phyloP scores from a whole-genome alignment of 2,113 vertebrate genomes.

The Sceloporus tristichus region DNA sequence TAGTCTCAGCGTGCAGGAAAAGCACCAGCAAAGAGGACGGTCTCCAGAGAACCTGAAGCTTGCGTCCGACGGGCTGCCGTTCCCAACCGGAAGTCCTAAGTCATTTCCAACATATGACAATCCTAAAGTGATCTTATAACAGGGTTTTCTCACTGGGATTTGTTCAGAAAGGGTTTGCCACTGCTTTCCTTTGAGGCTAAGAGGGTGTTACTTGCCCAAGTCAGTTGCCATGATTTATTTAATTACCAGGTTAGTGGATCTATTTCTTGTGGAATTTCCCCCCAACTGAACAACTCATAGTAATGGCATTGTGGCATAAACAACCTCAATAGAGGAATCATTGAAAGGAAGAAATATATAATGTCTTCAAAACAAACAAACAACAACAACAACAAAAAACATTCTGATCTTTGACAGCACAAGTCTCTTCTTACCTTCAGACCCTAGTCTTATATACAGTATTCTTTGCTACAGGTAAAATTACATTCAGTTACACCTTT shows the following conservation, averaged over 20 bases:
- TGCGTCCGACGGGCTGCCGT: too few species aligned
- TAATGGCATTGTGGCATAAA: neutral
- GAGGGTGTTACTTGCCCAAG: too few species aligned
- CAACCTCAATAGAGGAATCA: neutral
- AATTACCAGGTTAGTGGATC: neutral
- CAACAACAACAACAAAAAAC: neutral
- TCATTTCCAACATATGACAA: too few species aligned
- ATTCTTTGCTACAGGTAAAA: constrained; percentile 65
- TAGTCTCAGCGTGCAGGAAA: too few species aligned
- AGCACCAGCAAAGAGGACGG: too few species aligned
- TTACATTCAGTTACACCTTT: constrained; percentile 58
- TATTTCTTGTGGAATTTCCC: neutral
- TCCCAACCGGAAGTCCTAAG: too few species aligned
- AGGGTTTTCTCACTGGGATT: too few species aligned
- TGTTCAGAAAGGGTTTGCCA: too few species aligned
- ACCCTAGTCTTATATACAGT: neutral
- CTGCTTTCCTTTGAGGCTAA: too few species aligned
- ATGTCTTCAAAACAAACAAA: neutral
- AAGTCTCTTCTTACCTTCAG: constrained; percentile 30
- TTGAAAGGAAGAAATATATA: neutral
- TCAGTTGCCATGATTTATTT: neutral
- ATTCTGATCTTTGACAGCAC: neutral
- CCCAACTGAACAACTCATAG: neutral
- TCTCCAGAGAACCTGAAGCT: too few species aligned
- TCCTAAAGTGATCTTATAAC: too few species aligned